Conservation (phyloP, 2,797 vertebrate species). For the Anabacerthia variegaticeps region DNA sequence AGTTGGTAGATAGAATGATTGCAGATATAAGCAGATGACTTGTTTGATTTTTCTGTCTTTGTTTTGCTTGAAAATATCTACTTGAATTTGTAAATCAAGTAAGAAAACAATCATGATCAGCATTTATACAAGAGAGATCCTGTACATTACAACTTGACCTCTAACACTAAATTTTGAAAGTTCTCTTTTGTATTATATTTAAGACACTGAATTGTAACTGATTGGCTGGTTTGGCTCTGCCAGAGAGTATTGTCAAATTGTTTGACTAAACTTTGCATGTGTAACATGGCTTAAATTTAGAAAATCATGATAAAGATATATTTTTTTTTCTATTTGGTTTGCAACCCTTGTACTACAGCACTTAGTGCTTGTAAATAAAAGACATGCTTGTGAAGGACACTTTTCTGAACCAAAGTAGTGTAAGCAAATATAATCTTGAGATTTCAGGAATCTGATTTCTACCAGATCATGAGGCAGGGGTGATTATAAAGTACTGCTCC, state of each 20-base stretch:
- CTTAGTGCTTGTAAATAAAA: neutral
- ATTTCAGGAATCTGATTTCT: neutral
- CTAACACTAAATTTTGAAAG: neutral
- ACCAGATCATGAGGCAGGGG: neutral
- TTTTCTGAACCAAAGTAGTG: neutral
- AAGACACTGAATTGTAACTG: neutral
- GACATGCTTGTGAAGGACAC: fast-evolving
- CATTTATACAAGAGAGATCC: neutral
- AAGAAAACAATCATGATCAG: neutral
- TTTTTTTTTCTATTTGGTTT: neutral
- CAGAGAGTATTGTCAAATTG: neutral
- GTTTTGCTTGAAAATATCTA: neutral
- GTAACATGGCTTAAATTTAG: neutral
- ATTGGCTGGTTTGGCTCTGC: neutral
- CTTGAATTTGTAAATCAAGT: neutral
- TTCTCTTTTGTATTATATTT: neutral
- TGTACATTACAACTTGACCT: neutral
- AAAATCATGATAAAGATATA: neutral
- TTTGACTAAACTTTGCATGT: neutral
- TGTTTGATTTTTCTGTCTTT: neutral
- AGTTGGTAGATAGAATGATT: neutral
- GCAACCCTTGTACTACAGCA: neutral
- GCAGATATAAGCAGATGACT: neutral
- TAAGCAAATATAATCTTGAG: neutral
- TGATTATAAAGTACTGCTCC: neutral